These are phyloP conservation scores for Sebastes iracundus DNA, from an alignment of 2,797 vertebrate genomes.

Conservation along the genomic window DNA sequence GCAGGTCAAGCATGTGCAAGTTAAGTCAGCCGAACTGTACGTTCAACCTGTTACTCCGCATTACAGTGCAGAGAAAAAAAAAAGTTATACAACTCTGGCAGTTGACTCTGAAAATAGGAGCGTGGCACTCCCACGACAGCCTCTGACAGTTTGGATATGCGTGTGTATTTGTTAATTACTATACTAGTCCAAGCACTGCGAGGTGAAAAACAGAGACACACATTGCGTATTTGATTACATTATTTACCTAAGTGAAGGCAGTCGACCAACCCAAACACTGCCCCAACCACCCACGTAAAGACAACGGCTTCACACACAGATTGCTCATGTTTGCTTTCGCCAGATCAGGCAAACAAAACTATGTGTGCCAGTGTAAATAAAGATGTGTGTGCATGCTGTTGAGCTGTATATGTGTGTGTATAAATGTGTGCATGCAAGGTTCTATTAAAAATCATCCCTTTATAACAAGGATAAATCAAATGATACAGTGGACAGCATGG, in stretches of 20 bases:
- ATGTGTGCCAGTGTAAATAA: constrained; percentile 15
- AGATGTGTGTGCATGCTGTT: constrained; percentile 16
- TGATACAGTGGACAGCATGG: not conserved
- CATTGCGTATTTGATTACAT: constrained; percentile 26
- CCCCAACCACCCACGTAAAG: constrained; percentile 4
- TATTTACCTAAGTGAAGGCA: constrained; percentile 26
- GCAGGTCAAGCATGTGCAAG: constrained; percentile 47
- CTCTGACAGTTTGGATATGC: not conserved
- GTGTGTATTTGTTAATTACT: not conserved
- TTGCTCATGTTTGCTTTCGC: constrained; percentile 30
- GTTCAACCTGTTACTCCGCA: constrained; percentile 65
- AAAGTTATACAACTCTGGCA: constrained; percentile 13
- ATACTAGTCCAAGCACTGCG: not conserved
- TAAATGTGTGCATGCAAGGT: not conserved
- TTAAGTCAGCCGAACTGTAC: constrained; percentile 35
- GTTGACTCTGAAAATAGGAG: not conserved
- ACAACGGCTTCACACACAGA: constrained; percentile 25
- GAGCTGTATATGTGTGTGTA: not conserved
- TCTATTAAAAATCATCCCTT: not conserved
- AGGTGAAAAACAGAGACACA: not conserved
- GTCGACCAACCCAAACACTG: constrained; percentile 32
- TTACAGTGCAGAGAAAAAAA: constrained; percentile 4
- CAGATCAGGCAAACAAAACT: constrained; percentile 28
- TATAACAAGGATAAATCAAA: not conserved
- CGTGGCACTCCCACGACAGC: not conserved